These are phyloP conservation scores for Nannospalax galili DNA, from an alignment of 2,113 vertebrate genomes.

Conservation along the genomic window DNA sequence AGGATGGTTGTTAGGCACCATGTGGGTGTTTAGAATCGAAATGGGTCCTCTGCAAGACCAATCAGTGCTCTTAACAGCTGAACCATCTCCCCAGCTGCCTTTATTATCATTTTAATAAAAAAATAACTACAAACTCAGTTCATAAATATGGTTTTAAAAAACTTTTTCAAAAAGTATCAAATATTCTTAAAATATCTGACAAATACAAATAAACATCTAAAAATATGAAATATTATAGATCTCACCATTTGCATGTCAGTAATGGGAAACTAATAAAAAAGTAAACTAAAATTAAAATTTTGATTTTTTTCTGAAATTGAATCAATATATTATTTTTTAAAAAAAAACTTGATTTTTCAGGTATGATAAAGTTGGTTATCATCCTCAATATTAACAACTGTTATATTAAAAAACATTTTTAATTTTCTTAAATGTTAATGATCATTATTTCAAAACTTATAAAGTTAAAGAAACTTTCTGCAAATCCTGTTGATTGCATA, in stretches of 20 bases:
- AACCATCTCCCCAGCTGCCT: too few relatives aligned
- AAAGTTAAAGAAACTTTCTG: not conserved
- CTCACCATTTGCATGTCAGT: not conserved
- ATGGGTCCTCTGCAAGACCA: too few relatives aligned
- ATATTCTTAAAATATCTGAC: not conserved
- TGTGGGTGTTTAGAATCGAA: too few relatives aligned
- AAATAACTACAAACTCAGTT: too few relatives aligned
- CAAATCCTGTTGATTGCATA: not conserved
- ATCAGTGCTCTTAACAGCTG: too few relatives aligned
- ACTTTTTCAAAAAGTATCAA: not conserved
- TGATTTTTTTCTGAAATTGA: not conserved
- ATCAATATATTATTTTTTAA: not conserved
- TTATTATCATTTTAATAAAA: too few relatives aligned
- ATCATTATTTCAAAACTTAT: not conserved
- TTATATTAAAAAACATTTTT: too few relatives aligned
- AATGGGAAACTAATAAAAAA: not conserved
- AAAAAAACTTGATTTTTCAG: not conserved
- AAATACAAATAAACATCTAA: not conserved
- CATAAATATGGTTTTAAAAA: too few relatives aligned
- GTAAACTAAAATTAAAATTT: constrained; percentile 15
- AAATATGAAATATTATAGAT: not conserved
- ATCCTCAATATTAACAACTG: not conserved
- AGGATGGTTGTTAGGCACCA: too few relatives aligned
- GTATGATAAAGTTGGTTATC: not conserved
- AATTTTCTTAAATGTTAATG: too few relatives aligned